phyloP scores from a whole-genome alignment of 2,797 vertebrate species.

The Lophotriccus pileatus region DNA sequence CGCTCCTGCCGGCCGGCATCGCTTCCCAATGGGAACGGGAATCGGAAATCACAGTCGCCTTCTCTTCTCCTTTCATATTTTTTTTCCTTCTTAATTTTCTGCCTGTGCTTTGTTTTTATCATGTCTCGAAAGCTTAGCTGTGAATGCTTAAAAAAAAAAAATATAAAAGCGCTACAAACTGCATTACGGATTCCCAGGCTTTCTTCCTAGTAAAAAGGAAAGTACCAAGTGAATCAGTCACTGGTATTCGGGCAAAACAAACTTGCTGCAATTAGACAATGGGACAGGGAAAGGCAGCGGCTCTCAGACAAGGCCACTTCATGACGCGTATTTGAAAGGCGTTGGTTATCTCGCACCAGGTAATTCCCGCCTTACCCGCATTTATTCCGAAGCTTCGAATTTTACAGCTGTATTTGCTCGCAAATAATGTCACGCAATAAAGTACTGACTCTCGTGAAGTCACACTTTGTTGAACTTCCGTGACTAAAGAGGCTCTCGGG shows the following conservation, averaged over 20 bases:
- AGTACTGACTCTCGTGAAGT: not conserved
- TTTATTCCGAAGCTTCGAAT: not conserved
- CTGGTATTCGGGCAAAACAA: slow-evolving; percentile 28
- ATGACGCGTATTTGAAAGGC: not conserved
- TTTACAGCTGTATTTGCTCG: not conserved
- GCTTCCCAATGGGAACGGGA: not conserved
- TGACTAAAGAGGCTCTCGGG: not conserved
- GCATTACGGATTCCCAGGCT: not conserved
- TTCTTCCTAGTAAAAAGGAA: slow-evolving; percentile 60
- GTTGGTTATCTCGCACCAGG: not conserved
- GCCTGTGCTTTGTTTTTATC: not conserved
- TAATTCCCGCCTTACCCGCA: not conserved
- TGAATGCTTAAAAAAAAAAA: not conserved
- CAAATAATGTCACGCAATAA: fast-evolving
- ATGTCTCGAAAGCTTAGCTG: not conserved
- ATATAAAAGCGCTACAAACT: not conserved
- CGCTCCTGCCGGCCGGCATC: not conserved
- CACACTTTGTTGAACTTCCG: not conserved
- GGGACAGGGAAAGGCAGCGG: slow-evolving; percentile 5
- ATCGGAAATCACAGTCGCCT: not conserved
- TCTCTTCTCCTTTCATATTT: not conserved
- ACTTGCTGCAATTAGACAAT: slow-evolving; percentile 57
- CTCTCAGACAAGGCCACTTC: slow-evolving; percentile 14
- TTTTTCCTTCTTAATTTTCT: not conserved
- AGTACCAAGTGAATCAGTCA: not conserved